These are phyloP conservation scores for Melanerpes formicivorus DNA, from an alignment of 2,113 vertebrate species.

Conservation along the genomic window DNA sequence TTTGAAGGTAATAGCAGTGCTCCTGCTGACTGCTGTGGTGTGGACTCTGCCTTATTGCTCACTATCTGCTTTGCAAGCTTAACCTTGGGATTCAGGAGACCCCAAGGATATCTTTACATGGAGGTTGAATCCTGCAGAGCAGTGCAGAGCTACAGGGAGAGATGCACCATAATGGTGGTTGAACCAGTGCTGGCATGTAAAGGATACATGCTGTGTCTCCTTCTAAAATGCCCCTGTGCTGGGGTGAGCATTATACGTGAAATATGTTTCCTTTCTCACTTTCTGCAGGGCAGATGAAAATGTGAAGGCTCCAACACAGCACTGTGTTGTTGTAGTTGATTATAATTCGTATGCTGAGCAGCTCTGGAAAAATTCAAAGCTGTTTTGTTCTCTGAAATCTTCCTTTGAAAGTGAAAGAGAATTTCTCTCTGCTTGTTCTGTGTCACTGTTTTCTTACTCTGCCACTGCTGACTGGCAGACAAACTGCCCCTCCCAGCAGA, in stretches of 20 bases:
- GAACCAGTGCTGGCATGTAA: neutral
- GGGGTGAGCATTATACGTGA: neutral
- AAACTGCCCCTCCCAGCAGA: neutral
- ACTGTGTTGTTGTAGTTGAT: neutral
- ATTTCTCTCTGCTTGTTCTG: slow-evolving; percentile 10
- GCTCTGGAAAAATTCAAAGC: slow-evolving; percentile 29
- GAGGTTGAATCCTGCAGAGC: neutral
- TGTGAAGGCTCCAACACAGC: neutral
- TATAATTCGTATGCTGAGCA: neutral
- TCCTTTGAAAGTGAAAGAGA: neutral
- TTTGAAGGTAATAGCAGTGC: neutral
- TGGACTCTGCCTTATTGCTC: neutral
- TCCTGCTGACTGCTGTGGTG: neutral
- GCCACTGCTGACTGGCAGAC: neutral
- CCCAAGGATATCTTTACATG: neutral
- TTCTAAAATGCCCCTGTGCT: neutral
- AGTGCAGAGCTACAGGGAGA: neutral
- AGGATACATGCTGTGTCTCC: neutral
- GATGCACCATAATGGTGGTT: neutral
- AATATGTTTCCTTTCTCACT: neutral
- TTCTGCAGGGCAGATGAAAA: slow-evolving; percentile 9
- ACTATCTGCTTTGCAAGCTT: neutral
- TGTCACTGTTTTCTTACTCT: neutral
- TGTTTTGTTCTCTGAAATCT: slow-evolving; percentile 16
- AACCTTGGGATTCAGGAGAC: neutral